Evolutionary conservation across 2,888 invertebrate species (phyloP).

Genomic region (Eudiplozoon nipponicum): DNA sequence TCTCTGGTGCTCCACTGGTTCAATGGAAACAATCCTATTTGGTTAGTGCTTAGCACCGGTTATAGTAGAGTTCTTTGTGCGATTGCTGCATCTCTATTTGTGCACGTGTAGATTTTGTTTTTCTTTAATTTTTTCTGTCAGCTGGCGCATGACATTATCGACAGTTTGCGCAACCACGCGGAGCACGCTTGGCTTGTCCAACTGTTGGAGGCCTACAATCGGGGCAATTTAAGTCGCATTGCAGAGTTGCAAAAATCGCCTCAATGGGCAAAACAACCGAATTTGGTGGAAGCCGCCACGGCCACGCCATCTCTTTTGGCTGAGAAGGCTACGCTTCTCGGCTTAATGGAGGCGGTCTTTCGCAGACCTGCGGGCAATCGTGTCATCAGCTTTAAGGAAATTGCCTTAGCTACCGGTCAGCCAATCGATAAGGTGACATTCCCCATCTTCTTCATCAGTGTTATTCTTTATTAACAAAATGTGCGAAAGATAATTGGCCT

Average conservation of each 20-base stretch:
- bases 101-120: constrained; percentile 7
- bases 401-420: constrained; percentile 49
- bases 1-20: too few relatives aligned
- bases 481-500: too few relatives aligned
- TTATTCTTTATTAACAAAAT: too few relatives aligned
- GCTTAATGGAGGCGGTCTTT: constrained; percentile 94
- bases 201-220: constrained; percentile 34
- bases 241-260: constrained; percentile 35
- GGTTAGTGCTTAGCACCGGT: too few relatives aligned
- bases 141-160: constrained; percentile 29
- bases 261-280: constrained; percentile 45
- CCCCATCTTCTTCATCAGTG: not conserved
- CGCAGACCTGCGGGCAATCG: constrained; percentile 54
- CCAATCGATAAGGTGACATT: constrained; percentile 32
- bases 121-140: constrained; percentile 9
- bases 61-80: too few relatives aligned
- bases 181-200: constrained; percentile 50
- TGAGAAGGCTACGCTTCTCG: constrained; percentile 68
- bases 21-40: too few relatives aligned
- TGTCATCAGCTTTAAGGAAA: constrained; percentile 56
- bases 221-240: constrained; percentile 35
- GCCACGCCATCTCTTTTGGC: constrained; percentile 46
- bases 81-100: too few relatives aligned
- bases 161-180: constrained; percentile 42
- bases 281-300: constrained; percentile 32